Percentiles rank a stretch among this genome's conserved stretches.
These are phyloP conservation scores for Gymnogyps californianus DNA, from an alignment of 2,113 vertebrate genomes.

Conservation along the genomic window DNA sequence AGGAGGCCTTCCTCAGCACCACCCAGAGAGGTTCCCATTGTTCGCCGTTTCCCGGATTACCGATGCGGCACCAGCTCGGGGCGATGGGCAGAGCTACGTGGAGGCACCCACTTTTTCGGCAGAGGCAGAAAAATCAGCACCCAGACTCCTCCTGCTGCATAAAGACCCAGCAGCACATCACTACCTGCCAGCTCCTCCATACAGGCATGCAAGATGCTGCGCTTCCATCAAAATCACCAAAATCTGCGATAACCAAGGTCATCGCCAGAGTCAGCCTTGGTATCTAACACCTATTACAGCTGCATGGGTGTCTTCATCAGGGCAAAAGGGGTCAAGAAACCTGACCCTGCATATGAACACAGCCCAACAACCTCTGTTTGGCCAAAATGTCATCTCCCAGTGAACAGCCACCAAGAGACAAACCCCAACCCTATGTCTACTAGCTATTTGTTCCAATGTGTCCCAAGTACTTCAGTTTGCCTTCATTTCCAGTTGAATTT, in stretches of 20 bases:
- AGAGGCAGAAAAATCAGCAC: neutral
- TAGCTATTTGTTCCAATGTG: neutral
- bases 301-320: neutral
- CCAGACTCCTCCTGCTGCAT: neutral
- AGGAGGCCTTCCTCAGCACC: neutral
- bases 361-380: neutral
- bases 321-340: neutral
- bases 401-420: neutral
- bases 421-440: fast-evolving
- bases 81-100: neutral
- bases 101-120: neutral
- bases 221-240: neutral
- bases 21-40: neutral
- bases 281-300: neutral
- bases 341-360: neutral
- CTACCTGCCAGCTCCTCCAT: neutral
- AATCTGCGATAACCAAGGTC: fast-evolving
- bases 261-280: neutral
- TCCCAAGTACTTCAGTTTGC: neutral
- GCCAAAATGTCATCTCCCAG: neutral
- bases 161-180: neutral
- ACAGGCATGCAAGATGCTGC: neutral
- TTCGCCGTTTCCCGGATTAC: fast-evolving
- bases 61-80: fast-evolving
- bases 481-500: neutral